A percentile compares a stretch with the other conserved stretches of the same genome.
phyloP scores from a whole-genome alignment of 2,888 invertebrate species.

The Hydrotaea diabolus region DNA sequence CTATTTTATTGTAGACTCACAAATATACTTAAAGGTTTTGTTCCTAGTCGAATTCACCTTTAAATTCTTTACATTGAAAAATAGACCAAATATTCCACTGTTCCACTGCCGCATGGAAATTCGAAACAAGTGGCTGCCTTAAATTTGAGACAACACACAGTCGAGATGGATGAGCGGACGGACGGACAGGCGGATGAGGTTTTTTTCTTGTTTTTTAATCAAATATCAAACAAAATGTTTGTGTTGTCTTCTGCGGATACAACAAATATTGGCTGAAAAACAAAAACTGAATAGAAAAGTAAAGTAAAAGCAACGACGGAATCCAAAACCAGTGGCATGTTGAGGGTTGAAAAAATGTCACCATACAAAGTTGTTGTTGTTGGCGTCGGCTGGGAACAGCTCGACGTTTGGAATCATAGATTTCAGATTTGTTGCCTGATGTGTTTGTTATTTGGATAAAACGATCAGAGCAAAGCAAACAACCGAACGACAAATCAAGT shows the following conservation, averaged over 20 bases:
- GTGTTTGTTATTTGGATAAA: conserved; percentile 37
- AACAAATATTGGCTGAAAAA: conserved; percentile 47
- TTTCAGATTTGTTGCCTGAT: background rate
- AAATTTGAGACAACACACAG: background rate
- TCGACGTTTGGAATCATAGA: conserved; percentile 39
- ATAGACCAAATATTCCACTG: too few species aligned
- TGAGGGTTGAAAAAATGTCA: conserved; percentile 23
- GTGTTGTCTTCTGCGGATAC: conserved; percentile 53
- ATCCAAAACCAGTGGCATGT: conserved; percentile 56
- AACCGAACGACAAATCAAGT: conserved; percentile 23
- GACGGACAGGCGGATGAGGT: conserved; percentile 36
- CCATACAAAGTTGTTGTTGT: background rate
- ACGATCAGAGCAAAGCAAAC: conserved; percentile 10
- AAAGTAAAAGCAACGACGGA: background rate
- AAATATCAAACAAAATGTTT: conserved; percentile 61
- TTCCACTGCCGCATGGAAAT: conserved; percentile 52
- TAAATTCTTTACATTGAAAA: too few species aligned
- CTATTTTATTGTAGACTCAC: too few species aligned
- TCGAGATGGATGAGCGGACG: conserved; percentile 14
- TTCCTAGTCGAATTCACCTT: too few species aligned
- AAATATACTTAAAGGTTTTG: too few species aligned
- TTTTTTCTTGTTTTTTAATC: conserved; percentile 49
- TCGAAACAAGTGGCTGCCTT: conserved; percentile 33
- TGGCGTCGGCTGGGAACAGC: conserved; percentile 45
- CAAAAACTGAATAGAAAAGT: conserved; percentile 37